These are phyloP conservation scores for Gadopsis bispinosus DNA, from an alignment of 2,797 vertebrate species.

Conservation along the genomic window DNA sequence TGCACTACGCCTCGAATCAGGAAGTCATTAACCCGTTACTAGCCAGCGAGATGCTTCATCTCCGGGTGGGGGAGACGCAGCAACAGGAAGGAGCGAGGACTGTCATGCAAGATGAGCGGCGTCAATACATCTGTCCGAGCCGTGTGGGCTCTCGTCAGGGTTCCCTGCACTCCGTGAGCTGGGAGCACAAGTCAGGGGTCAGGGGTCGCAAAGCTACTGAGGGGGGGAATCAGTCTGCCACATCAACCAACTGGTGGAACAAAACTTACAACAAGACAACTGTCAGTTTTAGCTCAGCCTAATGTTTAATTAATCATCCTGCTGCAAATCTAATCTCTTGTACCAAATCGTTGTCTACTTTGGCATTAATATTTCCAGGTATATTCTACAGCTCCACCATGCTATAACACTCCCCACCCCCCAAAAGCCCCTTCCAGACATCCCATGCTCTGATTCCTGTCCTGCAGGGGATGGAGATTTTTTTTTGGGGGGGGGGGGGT, in stretches of 20 bases:
- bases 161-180: constrained; percentile 43
- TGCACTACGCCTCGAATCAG: constrained; percentile 47
- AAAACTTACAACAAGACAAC: constrained; percentile 39
- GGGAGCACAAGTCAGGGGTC: constrained; percentile 61
- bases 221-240: constrained; percentile 57
- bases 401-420: constrained; percentile 13
- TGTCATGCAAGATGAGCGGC: constrained; percentile 27
- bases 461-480: not conserved
- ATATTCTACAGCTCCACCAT: not conserved
- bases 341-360: not conserved
- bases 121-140: constrained; percentile 20
- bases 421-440: constrained; percentile 5
- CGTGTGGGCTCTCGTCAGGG: constrained; percentile 44
- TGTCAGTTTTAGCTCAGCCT: constrained; percentile 35
- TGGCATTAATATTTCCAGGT: not conserved
- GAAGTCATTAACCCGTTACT: constrained; percentile 68
- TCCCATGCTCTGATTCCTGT: constrained; percentile 52
- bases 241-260: constrained; percentile 47
- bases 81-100: constrained; percentile 16
- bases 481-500: constrained; percentile 38
- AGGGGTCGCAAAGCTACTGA: constrained; percentile 51
- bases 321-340: not conserved
- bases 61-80: constrained; percentile 8
- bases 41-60: constrained; percentile 16
- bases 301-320: not conserved